These are phyloP conservation scores for Mesembrinibis cayennensis DNA, from an alignment of 2,113 vertebrate species.

Conservation along the genomic window DNA sequence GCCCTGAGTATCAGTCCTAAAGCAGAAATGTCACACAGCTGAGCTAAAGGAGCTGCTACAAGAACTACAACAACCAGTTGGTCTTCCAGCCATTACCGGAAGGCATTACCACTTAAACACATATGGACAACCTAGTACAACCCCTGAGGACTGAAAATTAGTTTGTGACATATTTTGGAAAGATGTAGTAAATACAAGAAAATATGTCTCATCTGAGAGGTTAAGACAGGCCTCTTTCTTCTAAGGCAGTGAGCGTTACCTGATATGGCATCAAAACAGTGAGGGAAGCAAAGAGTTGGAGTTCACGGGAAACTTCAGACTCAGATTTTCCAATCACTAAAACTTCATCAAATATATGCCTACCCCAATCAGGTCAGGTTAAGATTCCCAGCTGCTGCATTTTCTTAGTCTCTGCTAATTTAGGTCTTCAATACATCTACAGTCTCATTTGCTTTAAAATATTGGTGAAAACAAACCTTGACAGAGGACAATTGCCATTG, in stretches of 20 bases:
- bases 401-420: neutral
- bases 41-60: neutral
- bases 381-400: neutral
- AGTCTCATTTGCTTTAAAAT: neutral
- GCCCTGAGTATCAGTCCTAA: neutral
- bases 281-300: neutral
- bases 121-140: neutral
- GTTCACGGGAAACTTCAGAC: neutral
- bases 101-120: neutral
- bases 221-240: neutral
- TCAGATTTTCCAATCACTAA: neutral
- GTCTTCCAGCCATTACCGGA: neutral
- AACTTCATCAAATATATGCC: neutral
- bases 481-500: neutral
- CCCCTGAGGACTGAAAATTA: neutral
- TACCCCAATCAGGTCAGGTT: neutral
- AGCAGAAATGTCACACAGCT: neutral
- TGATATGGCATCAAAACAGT: neutral
- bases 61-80: neutral
- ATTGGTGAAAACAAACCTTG: neutral
- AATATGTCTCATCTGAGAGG: neutral
- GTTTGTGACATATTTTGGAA: neutral
- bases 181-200: neutral
- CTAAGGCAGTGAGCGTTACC: neutral
- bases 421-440: neutral